Base-by-base conservation (phyloP, 2,888 invertebrate species). In the Galerucella calmariensis region DNA sequence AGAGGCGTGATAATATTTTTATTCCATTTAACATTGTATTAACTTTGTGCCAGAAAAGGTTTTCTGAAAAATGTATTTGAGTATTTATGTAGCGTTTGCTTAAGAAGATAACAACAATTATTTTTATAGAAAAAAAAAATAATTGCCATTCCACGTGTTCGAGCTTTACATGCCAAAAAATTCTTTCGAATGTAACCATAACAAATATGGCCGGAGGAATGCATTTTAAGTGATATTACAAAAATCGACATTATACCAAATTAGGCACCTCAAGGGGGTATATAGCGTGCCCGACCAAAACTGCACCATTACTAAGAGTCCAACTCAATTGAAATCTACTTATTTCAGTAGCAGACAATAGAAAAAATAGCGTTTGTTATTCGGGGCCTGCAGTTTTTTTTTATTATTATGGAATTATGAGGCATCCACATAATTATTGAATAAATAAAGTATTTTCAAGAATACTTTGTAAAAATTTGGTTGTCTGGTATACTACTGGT, bases 281-380 rank as follows among this genome's bases (percentile, higher is more conserved):
- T 67, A 72, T 75, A 69, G 75, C 75, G 75, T 75, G 75, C 66
- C 53, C 46, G 48, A 59, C 58, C 20, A 73, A 69, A 58, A 69
- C 20, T 53, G 61, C 63, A 65, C 69, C 59, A 65, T 72, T 68
- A 59, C 59, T 53, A 56, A 48, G 35, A 56, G 56, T 24, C 59
- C 58, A 69, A 73, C 56, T 69, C 67, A 71, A 74, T 74, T 74
- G 74, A 74, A 74, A 63, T 70, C 74, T 74, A 56, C 74, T 74
- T 69, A 61, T 69, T 69, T 51, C 62, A 51, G 69, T 62, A 63
- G 69, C 69, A 69, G 62, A 69, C 69, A 69, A 69, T 69, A 69
- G 69, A 69, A 69, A 69, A 69, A 69, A 69, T 69, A 59, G 61
- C 58, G 68, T 27, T 69, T 68, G 46, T 68, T 68, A 48, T 48